These are phyloP conservation scores for Heptranchias perlo DNA, from an alignment of 2,113 vertebrate species.

Conservation along the genomic window DNA sequence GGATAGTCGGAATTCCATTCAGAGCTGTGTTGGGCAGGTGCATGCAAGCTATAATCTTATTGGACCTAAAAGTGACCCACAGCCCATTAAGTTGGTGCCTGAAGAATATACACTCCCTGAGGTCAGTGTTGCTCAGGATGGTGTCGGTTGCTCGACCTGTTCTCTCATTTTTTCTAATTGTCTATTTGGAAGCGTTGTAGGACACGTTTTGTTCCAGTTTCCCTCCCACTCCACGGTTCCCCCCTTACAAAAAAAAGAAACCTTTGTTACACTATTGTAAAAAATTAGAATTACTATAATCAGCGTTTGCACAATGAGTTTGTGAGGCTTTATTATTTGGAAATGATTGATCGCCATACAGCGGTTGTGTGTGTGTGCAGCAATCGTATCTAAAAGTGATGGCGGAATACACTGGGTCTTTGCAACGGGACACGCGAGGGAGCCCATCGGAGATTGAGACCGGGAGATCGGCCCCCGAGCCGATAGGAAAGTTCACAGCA, in stretches of 20 bases:
- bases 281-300: neutral
- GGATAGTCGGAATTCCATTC: slow-evolving; percentile 16
- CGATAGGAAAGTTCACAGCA: slow-evolving; percentile 13
- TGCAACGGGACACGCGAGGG: neutral
- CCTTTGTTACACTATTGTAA: slow-evolving; percentile 28
- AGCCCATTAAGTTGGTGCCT: slow-evolving; percentile 16
- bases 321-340: slow-evolving; percentile 29
- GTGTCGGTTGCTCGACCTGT: neutral
- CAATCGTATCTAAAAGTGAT: neutral
- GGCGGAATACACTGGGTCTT: slow-evolving; percentile 10
- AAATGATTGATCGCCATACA: slow-evolving; percentile 25
- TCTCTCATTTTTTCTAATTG: neutral
- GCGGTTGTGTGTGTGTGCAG: neutral
- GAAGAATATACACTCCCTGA: slow-evolving; percentile 8
- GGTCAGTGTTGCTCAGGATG: slow-evolving; percentile 31
- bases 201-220: neutral
- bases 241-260: neutral
- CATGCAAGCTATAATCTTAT: slow-evolving; percentile 1
- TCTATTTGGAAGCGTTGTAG: neutral
- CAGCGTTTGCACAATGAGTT: slow-evolving; percentile 4
- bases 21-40: slow-evolving; percentile 28
- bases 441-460: neutral
- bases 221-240: neutral
- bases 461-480: neutral
- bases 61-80: slow-evolving; percentile 3